These are phyloP conservation scores for Cheumatopsyche charites DNA, from an alignment of 1,140 invertebrate species.

Conservation along the genomic window DNA sequence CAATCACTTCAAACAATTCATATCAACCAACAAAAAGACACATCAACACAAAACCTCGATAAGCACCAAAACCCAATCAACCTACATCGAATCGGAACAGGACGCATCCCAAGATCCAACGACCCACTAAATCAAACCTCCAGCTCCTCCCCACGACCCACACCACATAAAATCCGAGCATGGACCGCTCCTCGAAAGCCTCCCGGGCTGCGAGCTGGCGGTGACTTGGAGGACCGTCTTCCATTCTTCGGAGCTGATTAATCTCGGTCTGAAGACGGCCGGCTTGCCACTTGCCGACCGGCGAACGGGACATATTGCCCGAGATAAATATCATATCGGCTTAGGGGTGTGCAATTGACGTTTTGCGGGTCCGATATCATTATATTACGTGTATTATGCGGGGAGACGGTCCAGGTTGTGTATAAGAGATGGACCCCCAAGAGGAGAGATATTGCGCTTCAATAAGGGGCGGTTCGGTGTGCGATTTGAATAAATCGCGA, in stretches of 20 bases:
- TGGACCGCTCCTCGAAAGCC: too few species aligned
- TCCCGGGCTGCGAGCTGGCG: conserved; percentile 29
- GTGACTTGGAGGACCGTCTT: conserved; percentile 42
- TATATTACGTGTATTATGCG: background rate
- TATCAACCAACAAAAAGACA: too few species aligned
- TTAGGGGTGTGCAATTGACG: conserved; percentile 43
- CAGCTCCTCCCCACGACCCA: too few species aligned
- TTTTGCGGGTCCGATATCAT: conserved; percentile 33
- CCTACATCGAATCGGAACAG: too few species aligned
- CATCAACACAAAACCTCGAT: too few species aligned
- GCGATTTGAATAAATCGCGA: conserved; percentile 15
- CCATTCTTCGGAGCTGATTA: conserved; percentile 46
- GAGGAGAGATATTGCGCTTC: conserved; percentile 12
- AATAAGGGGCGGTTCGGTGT: conserved; percentile 8
- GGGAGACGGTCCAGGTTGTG: background rate
- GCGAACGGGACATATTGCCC: conserved; percentile 31
- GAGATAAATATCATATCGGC: conserved; percentile 47
- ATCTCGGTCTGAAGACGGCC: conserved; percentile 37
- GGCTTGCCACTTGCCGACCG: conserved; percentile 6
- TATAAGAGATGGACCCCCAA: background rate
- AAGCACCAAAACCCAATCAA: too few species aligned
- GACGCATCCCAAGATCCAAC: too few species aligned
- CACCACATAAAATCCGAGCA: too few species aligned
- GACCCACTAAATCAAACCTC: too few species aligned
- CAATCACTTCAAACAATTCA: too few species aligned